A percentile compares a stretch with the other conserved stretches of the same genome.
phyloP scores from a whole-genome alignment of 2,797 vertebrate genomes.

The Hybognathus amarus region DNA sequence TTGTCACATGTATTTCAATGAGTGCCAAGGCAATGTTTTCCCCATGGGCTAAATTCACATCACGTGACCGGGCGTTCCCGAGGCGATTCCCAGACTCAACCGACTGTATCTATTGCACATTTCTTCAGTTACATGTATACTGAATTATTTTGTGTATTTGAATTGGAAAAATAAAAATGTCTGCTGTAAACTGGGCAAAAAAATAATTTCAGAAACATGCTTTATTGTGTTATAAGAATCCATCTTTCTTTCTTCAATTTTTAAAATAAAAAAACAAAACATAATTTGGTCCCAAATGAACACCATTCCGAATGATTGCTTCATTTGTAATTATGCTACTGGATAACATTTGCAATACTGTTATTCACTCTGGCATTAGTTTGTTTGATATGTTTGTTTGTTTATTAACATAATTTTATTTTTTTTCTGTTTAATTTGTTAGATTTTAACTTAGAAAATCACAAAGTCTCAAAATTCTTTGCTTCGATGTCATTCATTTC shows the following conservation, averaged over 20 bases:
- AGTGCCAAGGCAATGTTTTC: no score
- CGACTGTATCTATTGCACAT: no score
- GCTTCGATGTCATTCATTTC: background rate
- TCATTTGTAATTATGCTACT: background rate
- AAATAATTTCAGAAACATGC: background rate
- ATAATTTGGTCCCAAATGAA: background rate
- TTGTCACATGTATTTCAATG: no score
- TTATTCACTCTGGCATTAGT: background rate
- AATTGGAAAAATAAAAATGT: background rate
- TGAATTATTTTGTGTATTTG: no score
- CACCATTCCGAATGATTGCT: no score
- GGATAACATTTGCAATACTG: background rate
- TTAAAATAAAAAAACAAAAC: background rate
- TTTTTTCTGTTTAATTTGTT: background rate
- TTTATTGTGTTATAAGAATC: background rate
- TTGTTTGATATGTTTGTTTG: background rate
- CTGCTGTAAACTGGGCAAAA: background rate
- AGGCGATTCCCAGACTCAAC: no score
- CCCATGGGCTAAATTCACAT: no score
- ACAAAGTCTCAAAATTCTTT: background rate
- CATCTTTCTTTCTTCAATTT: background rate
- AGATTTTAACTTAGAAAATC: background rate
- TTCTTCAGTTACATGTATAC: no score
- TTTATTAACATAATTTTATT: background rate
- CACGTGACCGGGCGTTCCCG: no score